Evolutionary conservation across 2,797 vertebrate species (phyloP).

Genomic region (Premnoplex brunnescens): DNA sequence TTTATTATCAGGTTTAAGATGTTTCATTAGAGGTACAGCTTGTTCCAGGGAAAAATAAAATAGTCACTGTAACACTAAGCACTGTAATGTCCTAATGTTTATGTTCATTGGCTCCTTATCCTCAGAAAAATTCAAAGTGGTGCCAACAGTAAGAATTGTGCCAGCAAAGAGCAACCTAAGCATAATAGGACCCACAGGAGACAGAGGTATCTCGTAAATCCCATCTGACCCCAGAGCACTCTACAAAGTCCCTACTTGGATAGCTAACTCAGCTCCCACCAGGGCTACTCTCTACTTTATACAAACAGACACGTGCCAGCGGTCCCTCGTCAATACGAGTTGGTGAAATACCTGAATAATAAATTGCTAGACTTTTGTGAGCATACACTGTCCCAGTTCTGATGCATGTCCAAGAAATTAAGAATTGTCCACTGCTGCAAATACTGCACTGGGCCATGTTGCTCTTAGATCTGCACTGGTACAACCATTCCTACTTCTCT

Average conservation of each 20-base stretch:
- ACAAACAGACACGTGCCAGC: rapidly evolving
- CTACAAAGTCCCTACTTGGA: neutral
- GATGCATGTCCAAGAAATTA: neutral
- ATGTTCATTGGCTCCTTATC: neutral
- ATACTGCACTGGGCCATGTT: neutral
- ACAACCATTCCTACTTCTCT: neutral
- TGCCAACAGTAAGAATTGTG: neutral
- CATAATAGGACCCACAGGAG: neutral
- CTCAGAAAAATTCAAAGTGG: neutral
- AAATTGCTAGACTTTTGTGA: neutral
- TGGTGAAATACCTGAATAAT: neutral
- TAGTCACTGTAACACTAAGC: neutral
- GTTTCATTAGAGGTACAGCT: neutral
- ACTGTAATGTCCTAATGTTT: neutral
- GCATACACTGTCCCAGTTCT: neutral
- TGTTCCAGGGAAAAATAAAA: slow-evolving; percentile 10
- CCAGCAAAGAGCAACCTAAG: neutral
- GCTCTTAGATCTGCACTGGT: neutral
- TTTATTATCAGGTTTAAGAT: neutral
- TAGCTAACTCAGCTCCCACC: neutral
- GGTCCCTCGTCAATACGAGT: neutral
- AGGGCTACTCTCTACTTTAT: neutral
- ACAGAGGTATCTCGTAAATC: neutral
- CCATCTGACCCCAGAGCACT: neutral
- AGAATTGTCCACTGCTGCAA: neutral